These are phyloP conservation scores for Lontra canadensis DNA, from an alignment of 2,113 vertebrate species.

Conservation along the genomic window DNA sequence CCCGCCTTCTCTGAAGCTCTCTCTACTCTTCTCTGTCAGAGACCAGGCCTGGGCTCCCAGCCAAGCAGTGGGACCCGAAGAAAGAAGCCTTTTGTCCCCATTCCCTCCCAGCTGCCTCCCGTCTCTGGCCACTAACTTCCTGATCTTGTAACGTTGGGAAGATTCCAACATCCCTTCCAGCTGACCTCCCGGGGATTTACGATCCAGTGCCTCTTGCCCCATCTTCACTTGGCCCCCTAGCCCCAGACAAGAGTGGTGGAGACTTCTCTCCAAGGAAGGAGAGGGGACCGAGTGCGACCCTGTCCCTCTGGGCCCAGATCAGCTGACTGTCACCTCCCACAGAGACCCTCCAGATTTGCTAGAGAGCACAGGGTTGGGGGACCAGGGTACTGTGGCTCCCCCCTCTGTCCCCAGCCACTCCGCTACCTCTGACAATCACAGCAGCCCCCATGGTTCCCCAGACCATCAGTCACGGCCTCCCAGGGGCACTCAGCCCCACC, in stretches of 20 bases:
- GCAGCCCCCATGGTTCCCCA: neutral
- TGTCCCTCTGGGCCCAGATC: neutral
- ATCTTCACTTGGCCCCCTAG: neutral
- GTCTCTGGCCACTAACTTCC: neutral
- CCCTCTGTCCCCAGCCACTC: accelerated
- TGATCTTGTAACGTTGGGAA: neutral
- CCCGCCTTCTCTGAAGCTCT: neutral
- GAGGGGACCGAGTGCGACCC: neutral
- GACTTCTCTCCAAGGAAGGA: neutral
- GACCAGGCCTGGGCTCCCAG: neutral
- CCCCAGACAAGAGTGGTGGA: neutral
- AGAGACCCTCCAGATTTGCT: neutral
- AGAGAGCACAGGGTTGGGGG: neutral
- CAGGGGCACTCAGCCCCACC: neutral
- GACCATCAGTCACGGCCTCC: accelerated
- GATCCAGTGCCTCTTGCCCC: neutral
- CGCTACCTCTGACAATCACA: neutral
- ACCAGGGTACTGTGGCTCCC: accelerated
- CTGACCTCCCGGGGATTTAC: neutral
- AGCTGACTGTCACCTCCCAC: neutral
- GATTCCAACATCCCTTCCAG: neutral
- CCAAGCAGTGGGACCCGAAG: neutral
- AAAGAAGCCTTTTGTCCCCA: neutral
- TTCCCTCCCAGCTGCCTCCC: neutral
- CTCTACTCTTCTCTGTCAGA: neutral